Base-by-base conservation (phyloP, 2,113 vertebrate genomes). In the Tachysurus fulvidraco region DNA sequence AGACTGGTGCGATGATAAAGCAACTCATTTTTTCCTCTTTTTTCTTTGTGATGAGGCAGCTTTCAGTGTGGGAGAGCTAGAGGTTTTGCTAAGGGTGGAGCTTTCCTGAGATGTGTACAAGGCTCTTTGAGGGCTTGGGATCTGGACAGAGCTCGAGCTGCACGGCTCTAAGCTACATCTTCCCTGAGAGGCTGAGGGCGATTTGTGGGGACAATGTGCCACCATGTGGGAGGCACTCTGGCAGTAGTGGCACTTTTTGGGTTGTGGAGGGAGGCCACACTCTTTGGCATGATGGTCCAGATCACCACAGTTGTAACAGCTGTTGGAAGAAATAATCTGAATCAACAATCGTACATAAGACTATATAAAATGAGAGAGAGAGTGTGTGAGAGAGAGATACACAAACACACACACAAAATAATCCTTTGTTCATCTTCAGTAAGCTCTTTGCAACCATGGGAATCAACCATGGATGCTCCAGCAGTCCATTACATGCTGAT, bases 211-310 rank as follows among this genome's bases (percentile, higher is more conserved):
- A 91, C 98, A 99, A 81, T 95, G 97, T 91, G 98, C 98, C 4
- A 99, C 97, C 97, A 98, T 99, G 94, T 99, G 97, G 90, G 95
- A 94, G 74, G 98, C 96, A 93, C 98, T 99, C 93, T 99, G 98
- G 96, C 97, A 99, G 95, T 96, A 99, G 94, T 98, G 98, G 94
- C 97, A 99, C 93, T 97, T 98, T 94, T 98, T 99, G 85, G 98
- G 98, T 95, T 99, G 98, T 0, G 98, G 98, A 0, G 98, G 97
- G 54, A 99, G 94, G 92, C 97, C 98, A 94, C 98, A 99, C 91
- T 99, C 98, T 93, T 99, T 99, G 94, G 98, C 98, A 55, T 99
- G 98, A 90, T 99, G 98, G 93, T 99, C 98, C 93, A 98, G 94
- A 81, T 96, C 98, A 17, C 98, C 98, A 7, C 98, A 99, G 95